Evolutionary conservation across 1,140 invertebrate species (phyloP), one percentile per base, ranked within the genome.

Genomic region (Plectrocnemia conspersa): DNA sequence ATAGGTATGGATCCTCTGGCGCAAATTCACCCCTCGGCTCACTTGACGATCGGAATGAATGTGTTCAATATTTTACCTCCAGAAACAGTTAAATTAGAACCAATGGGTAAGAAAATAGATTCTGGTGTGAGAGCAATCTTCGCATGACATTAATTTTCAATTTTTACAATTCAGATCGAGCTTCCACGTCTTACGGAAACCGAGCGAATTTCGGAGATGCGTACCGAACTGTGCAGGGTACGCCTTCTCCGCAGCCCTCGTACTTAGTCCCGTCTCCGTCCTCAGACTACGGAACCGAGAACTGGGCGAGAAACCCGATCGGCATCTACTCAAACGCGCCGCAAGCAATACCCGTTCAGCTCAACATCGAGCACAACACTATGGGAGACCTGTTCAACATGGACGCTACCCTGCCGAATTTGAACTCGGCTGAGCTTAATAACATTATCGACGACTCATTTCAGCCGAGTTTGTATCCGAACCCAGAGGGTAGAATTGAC

Each of bases 61-160:
- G 10, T 44, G 7, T 50, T 27, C 44, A 57, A 54, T 35, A 41
- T 54, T n/a, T 60, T 60, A 42, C 52, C 59, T 23, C 58, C 54
- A 3, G 61, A 59, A 45, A 48, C 36, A 18, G 50, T 69, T 22
- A 69, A 69, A 62, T 59, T 62, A 22, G 67, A 69, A 58, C 67
- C 67, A 9, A 57, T 61, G 63, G 59, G 59, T 61, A 33, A 1
- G 45, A n/a, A 7, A 52, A 11, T 18, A 7, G 11, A 38, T 16
- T n/a, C 16, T 33, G 16, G 3, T 7, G n/a, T 33, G 16, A 13
- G n/a, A 33, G n/a, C 16, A 13, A 33, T 33, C 9, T 9, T 13
- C 16, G 32, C 32, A 33, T 9, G 9, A 33, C 32, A 3, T 45
- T 19, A 38, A 50, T 50, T 13, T 33, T 23, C 21, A 9, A 33